These are phyloP conservation scores for Hippocampus zosterae DNA, from an alignment of 2,113 vertebrate genomes.

Conservation along the genomic window DNA sequence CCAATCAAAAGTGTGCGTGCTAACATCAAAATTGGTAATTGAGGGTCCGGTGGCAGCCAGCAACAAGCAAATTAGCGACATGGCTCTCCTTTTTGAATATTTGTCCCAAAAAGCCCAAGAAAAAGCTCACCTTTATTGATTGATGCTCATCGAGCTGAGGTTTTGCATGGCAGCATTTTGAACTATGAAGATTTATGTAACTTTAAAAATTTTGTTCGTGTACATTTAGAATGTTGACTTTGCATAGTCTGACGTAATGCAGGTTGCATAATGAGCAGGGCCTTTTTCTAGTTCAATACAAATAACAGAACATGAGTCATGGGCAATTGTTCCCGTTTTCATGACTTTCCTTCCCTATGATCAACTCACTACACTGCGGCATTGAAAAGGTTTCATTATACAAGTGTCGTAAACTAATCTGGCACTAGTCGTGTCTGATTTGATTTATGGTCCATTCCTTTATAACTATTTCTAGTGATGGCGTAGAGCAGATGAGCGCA, in stretches of 20 bases:
- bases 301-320: not conserved
- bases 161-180: not conserved
- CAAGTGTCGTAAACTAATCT: constrained; percentile 42
- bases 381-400: constrained; percentile 11
- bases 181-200: not conserved
- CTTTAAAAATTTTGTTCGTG: not conserved
- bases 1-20: too few relatives aligned
- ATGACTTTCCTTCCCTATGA: not conserved
- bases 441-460: constrained; percentile 52
- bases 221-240: not conserved
- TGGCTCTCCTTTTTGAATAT: too few relatives aligned
- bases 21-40: too few relatives aligned
- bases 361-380: not conserved
- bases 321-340: not conserved
- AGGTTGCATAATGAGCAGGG: not conserved
- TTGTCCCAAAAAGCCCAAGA: not conserved
- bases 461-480: constrained; percentile 63
- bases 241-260: not conserved
- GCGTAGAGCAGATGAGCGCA: constrained; percentile 35
- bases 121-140: not conserved
- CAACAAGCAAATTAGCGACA: too few relatives aligned
- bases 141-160: not conserved
- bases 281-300: not conserved
- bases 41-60: not conserved
- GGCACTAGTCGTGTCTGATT: constrained; percentile 13